Evolutionary conservation across 2,113 vertebrate species (phyloP), one percentile per base, ranked within the genome.

Genomic region (Myotis davidii): DNA sequence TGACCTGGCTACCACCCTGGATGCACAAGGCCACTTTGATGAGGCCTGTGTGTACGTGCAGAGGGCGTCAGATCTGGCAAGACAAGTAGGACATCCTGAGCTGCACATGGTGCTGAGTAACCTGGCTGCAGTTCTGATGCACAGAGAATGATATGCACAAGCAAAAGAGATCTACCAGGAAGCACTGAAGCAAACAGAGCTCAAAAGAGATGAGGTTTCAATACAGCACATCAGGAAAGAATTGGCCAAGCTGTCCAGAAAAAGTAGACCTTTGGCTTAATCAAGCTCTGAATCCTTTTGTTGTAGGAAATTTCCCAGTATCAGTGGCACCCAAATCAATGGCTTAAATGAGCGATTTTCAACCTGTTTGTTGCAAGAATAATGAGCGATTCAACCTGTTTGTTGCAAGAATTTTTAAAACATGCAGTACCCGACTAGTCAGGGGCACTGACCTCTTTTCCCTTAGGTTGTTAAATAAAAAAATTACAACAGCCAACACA

Each of bases 1-100:
- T 6, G 99, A 99, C 97, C 97, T 99, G 95, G 99, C 99, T 1
- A 99, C 99, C 6, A 98, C 99, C n/a, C 91, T 99, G 98, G 99
- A 99, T 2, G 98, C 99, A 32, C 99, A 99, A 97, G 99, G 99
- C 1, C 98, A 10, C 73, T 98, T 99, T 0, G 99, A 99, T 0
- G 99, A 99, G 4, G 99, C 99, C 0, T 97, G 98, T 52, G 29
- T 39, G 0, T 95, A 96, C 5, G 97, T 99, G 92, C 98, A 97
- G 56, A 99, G 94, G 95, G 99, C 99, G 0, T 98, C 99, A 3
- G 98, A 99, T 6, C 97, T 99, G 96, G 99, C 99, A 13, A 97
- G 98, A 88, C 95, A 98, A 18, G 98, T 97, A 0, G 98, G 98
- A 20, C 99, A 99, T 85, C 98, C 99, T 0, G 99, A 99, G 88